Base-by-base conservation (phyloP, 1,140 invertebrate genomes). In the Bactericera cockerelli region DNA sequence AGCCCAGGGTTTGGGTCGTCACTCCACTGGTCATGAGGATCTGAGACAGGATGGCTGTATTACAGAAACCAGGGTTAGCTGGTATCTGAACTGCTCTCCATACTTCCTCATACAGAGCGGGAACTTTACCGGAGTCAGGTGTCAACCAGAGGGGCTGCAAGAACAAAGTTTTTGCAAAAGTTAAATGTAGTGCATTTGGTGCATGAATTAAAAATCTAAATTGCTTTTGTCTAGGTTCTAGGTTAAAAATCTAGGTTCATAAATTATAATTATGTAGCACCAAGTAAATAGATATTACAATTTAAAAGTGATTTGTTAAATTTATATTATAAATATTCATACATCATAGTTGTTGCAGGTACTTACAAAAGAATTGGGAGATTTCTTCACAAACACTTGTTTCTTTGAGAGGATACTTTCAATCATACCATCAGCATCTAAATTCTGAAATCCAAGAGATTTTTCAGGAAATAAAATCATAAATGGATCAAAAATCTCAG, bases 21-120 rank as follows among this genome's bases (percentile, higher is more conserved):
- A 84, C 65, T 38, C 78, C 76, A 68, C 79, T 81, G 13, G 77
- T 74, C 31, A 82, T 67, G n/a, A 84, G 68, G 6, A 83, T 66
- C 11, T 77, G 75, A 63, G 80, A 81, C 1, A 82, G 70, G 63
- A 77, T 73, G 33, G 77, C 74, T 10, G 80, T 83, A 58, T 80
- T 76, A 26, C 80, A 79, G 2, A 74, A 62, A 33, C 70, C 73
- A 65, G 72, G 67, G 11, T 59, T 49, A 14, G 49, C 70, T 62
- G 68, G 67, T 16, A 39, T 33, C 58, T 63, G 59, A 14, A 78
- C 76, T 36, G 69, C 61, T 54, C 73, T 70, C 72, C 74, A 76
- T 1, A 77, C 70, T 62, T 70, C 68, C 55, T 71, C 70, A 62
- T 79, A 79, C 4, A 75, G 59, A 8, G 70, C 66, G n/a, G 76